Conservation (phyloP, 2,113 vertebrate genomes). For the Oostethus manadensis region DNA sequence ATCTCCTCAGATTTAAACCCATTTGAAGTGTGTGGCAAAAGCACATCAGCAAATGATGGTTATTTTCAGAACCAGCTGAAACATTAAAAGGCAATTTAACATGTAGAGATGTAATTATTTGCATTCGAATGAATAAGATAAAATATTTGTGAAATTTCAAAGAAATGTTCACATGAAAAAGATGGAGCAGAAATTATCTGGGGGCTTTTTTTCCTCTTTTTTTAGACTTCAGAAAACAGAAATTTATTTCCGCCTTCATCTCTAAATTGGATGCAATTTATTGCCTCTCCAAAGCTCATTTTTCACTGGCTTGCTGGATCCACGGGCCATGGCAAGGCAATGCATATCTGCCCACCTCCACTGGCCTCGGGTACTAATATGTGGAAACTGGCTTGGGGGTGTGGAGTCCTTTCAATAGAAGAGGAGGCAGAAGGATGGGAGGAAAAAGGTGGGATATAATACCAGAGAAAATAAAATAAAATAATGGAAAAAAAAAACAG, state of each 20-base stretch:
- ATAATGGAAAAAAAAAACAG: constrained; percentile 44
- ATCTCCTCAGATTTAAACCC: constrained; percentile 51
- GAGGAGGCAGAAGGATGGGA: constrained; percentile 62
- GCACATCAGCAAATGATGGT: constrained; percentile 61
- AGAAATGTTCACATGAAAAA: constrained; percentile 67
- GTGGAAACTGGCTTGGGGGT: constrained; percentile 73
- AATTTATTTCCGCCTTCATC: constrained; percentile 83
- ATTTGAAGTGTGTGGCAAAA: constrained; percentile 64
- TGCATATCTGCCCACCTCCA: constrained; percentile 74
- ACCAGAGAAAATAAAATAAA: constrained; percentile 33
- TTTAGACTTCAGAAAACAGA: constrained; percentile 77
- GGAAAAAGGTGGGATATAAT: constrained; percentile 45
- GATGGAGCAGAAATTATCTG: constrained; percentile 68
- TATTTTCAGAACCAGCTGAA: constrained; percentile 68
- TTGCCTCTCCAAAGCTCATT: constrained; percentile 80
- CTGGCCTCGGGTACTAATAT: constrained; percentile 77
- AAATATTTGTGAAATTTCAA: constrained; percentile 63
- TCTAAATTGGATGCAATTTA: constrained; percentile 84
- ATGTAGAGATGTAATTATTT: constrained; percentile 63
- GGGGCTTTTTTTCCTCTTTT: constrained; percentile 54
- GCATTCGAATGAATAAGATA: constrained; percentile 67
- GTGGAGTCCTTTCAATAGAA: constrained; percentile 62
- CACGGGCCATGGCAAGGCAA: constrained; percentile 70
- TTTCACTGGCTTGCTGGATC: constrained; percentile 74
- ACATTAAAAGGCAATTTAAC: constrained; percentile 65